Evolutionary conservation across 2,888 invertebrate species (phyloP), one percentile per base, ranked within the genome.

Genomic region (Drosophila cracens): DNA sequence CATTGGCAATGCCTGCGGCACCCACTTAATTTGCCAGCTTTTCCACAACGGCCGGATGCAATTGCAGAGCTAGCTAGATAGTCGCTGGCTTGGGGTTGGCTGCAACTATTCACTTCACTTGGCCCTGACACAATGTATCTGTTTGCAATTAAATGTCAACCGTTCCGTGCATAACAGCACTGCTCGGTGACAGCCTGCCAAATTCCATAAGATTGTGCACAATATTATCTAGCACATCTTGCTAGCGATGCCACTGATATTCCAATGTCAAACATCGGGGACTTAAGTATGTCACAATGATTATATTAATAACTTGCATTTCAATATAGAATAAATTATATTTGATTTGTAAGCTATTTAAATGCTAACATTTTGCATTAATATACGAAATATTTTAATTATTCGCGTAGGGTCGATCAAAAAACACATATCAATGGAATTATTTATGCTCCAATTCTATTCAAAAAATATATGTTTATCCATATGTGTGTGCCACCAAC

Each of bases 141-240:
- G 90, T 84, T 90, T 82, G 87, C 87, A 87, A 87, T 87, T 87
- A 87, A 89, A 84, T 89, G 89, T 87, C 89, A 90, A 61, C 87
- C 70, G 75, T 60, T 59, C 75, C 63, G 72, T 29, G n/a, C 77
- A 70, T 70, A 76, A 70, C 75, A 72, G 63, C 78, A 69, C 63
- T 31, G n/a, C 31, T 67, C 56, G 76, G 18, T 66, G 89, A 83
- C 90, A 89, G 64, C 46, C 69, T 66, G 74, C 86, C 74, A 76
- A 79, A 83, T 76, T 75, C 79, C 72, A 70, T 34, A 75, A 46
- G 65, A 56, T 31, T 54, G 36, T 49, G 43, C 60, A 25, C 66
- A 69, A 59, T 61, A 66, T 68, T 76, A 81, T 81, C 83, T 54
- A 69, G 63, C 60, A 65, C 53, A 68, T 76, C 72, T 66, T 27